Base-by-base conservation (phyloP, 2,888 invertebrate genomes). In the Nomada goodeniana region DNA sequence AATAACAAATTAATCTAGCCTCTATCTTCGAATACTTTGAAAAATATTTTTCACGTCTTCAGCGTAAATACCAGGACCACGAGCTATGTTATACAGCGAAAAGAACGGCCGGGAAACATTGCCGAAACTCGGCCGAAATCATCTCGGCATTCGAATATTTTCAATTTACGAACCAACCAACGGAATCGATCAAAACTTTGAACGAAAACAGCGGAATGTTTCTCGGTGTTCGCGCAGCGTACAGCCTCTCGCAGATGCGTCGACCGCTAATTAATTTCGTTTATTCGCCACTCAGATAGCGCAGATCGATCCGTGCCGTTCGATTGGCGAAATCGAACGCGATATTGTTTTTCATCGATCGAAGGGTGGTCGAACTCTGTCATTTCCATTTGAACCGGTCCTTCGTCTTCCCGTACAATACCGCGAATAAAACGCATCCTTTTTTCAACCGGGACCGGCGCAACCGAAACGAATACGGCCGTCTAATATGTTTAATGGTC, bases 401-500 rank as follows among this genome's bases (percentile, higher is more conserved):
- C 44, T 80, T 47, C 47, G 10, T 10, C 59, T 52, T 68, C 13
- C 29, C 29, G 47, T 36, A 5, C 50, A 18, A 23, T 15, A 15
- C 47, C 9, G 15, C 29, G 29, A 52, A 52, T 78, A 73, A 80
- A 80, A 69, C 63, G 64, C 4, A 69, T 53, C 73, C 47, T 72
- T 76, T 76, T 81, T 75, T 50, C 18, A 50, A 0, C 64, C 26
- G 1, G 36, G 53, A 55, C 73, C 15, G 52, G 53, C 44, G 23
- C 44, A 18, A 18, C 50, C 11, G 42, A 15, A 53, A 59, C 5
- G 44, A 23, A 50, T 60, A 67, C 20, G 44, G 47, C 59, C 55
- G 63, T 64, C 80, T 81, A 72, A 87, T 80, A 78, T 64, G 81
- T 82, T 82, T 76, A 84, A 85, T 70, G 82, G 55, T 50, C 55